Evolutionary conservation across 2,113 vertebrate species (phyloP), one percentile per base, ranked within the genome.

Genomic region (Malurus cyaneus): DNA sequence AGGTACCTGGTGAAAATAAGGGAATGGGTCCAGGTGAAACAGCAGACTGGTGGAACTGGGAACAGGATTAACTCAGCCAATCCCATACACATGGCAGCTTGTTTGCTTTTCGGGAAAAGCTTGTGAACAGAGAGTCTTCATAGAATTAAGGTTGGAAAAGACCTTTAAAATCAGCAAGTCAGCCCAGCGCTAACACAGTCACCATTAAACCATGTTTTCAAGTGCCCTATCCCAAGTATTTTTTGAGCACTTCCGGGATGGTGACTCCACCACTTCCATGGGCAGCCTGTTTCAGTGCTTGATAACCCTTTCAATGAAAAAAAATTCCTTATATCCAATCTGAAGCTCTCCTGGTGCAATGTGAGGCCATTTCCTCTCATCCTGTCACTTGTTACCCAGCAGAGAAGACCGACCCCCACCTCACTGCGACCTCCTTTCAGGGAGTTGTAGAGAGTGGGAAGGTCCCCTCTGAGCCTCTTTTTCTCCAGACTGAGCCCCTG

Each of bases 341-440:
- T 61, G 42, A 76, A 69, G 14, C 12, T 76, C 9, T 60, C 20
- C 54, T 34, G 8, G 17, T 76, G 47, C 47, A 54, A 49, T 47
- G 12, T 19, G n/a, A 53, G 17, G 18, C 25, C 14, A 13, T 61
- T 69, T 76, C 25, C 12, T 76, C 69, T 46, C 7, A 7, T 25
- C 8, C 29, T 59, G 60, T 34, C 20, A 18, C 54, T 66, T 73
- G 60, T 52, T 24, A 57, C 21, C 26, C 34, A 10, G 23, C 13
- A 74, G 47, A 54, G 49, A 41, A 49, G 9, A 34, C 14, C 0
- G 0, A 20, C 5, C 23, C 19, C 13, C 19, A 67, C 3, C 16
- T 74, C 19, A 29, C 29, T 14, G 7, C 0, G 1, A 2, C 19
- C 29, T 74, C 28, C 6, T n/a, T 18, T 26, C 29, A 53, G 39